These are phyloP conservation scores for Polydrusus pterygomalis DNA, from an alignment of 2,888 invertebrate species.

Conservation along the genomic window DNA sequence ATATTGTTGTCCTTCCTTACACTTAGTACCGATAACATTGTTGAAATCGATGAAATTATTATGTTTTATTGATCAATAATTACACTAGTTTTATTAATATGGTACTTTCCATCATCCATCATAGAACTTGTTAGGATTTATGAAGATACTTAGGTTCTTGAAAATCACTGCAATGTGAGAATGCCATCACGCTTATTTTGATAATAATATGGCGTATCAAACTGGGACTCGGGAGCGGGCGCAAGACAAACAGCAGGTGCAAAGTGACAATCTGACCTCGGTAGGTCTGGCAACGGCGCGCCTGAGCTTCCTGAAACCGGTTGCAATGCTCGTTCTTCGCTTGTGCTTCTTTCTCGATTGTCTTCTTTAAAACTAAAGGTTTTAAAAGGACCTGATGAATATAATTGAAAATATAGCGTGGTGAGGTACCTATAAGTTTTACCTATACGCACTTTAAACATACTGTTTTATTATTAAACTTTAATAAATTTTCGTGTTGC, in stretches of 20 bases:
- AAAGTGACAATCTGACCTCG: constrained; percentile 36
- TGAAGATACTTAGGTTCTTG: too few species aligned
- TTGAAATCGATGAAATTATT: too few species aligned
- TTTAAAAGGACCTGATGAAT: constrained; percentile 42
- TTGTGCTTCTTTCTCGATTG: constrained; percentile 29
- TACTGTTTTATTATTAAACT: too few species aligned
- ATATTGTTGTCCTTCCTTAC: too few species aligned
- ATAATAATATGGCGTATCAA: constrained; percentile 43
- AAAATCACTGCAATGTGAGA: not conserved
- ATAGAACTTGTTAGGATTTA: too few species aligned
- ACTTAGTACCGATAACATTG: too few species aligned
- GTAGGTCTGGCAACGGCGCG: constrained; percentile 28
- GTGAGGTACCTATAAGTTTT: too few species aligned
- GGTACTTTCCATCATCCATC: not conserved
- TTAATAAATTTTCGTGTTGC: too few species aligned
- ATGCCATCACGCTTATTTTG: constrained; percentile 36
- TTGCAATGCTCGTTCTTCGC: constrained; percentile 37
- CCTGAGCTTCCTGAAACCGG: constrained; percentile 32
- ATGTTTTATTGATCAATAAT: too few species aligned
- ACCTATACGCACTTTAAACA: too few species aligned
- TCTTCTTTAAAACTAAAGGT: constrained; percentile 13
- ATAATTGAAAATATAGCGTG: too few species aligned
- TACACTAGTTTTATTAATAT: too few species aligned
- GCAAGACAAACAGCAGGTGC: constrained; percentile 39
- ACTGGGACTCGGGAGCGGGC: constrained; percentile 32